A percentile compares a stretch with the other conserved stretches of the same genome.
Evolutionary conservation across 2,113 vertebrate species (phyloP).

Genomic region (Chlorodrepanis virens): DNA sequence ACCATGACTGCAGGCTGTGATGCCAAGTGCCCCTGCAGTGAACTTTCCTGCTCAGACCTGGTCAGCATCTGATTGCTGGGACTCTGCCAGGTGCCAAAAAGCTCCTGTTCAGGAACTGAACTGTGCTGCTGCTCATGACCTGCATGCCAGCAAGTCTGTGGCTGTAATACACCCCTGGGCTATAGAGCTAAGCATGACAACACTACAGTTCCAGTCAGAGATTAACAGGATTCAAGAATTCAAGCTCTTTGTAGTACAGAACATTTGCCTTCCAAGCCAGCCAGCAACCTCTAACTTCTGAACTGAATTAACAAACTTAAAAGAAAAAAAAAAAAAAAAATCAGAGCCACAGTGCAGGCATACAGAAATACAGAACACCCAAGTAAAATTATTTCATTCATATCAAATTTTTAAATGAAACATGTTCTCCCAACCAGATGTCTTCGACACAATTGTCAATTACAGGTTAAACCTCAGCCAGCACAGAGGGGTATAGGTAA

Average conservation of each 20-base stretch:
- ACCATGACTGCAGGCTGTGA: accelerated
- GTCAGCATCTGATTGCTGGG: background rate
- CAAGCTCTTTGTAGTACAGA: background rate
- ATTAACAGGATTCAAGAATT: background rate
- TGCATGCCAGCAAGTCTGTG: no score
- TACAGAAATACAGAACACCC: background rate
- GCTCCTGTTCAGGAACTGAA: background rate
- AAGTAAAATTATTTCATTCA: background rate
- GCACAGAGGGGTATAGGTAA: no score
- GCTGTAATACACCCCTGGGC: background rate
- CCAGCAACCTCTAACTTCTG: background rate
- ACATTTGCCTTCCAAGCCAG: background rate
- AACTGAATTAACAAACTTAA: background rate
- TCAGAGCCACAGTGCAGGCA: background rate
- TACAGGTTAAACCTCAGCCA: background rate
- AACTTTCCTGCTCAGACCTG: background rate
- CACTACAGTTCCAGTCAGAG: background rate
- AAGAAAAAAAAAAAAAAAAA: background rate
- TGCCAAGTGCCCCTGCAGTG: background rate
- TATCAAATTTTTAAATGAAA: background rate
- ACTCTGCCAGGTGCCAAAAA: background rate
- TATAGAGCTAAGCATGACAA: background rate
- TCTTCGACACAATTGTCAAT: background rate
- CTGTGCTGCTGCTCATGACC: background rate
- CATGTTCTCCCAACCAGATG: background rate